A percentile compares a stretch with the other conserved stretches of the same genome.
phyloP scores from a whole-genome alignment of 2,797 vertebrate genomes.

The Pantherophis alleghaniensis region DNA sequence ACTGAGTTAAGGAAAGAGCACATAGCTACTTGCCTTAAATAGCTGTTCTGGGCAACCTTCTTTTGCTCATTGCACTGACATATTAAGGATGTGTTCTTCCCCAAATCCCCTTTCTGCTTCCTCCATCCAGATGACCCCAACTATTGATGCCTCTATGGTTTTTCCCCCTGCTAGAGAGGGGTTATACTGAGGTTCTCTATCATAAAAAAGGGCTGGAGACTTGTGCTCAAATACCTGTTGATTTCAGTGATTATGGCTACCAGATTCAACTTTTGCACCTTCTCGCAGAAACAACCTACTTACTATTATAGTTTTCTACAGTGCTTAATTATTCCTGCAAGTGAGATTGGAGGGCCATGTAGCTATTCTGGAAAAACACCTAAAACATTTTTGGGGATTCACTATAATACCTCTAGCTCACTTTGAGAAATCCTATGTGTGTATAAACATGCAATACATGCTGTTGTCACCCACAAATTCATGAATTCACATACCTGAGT shows the following conservation, averaged over 20 bases:
- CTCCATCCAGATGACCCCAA: background rate
- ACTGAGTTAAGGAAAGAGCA: background rate
- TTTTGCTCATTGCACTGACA: background rate
- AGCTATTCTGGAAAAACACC: background rate
- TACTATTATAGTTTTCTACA: slow-evolving; percentile 29
- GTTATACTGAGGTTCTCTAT: background rate
- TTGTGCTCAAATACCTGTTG: background rate
- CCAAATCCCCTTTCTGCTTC: background rate
- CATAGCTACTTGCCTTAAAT: background rate
- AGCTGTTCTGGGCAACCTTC: background rate
- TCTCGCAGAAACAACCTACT: slow-evolving; percentile 31
- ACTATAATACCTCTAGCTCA: background rate
- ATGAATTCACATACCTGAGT: background rate
- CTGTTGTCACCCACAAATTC: background rate
- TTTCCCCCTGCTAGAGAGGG: background rate
- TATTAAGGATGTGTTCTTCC: background rate
- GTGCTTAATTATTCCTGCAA: background rate
- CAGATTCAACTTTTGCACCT: background rate
- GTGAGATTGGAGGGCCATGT: background rate
- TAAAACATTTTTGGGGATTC: background rate
- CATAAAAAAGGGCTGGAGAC: background rate
- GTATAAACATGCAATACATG: background rate
- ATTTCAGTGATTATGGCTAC: background rate
- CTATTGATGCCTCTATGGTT: background rate
- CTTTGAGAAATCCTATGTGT: background rate